A percentile compares a stretch with the other conserved stretches of the same genome.
Evolutionary conservation across 1,140 invertebrate species (phyloP).

Genomic region (Oncopeltus fasciatus): DNA sequence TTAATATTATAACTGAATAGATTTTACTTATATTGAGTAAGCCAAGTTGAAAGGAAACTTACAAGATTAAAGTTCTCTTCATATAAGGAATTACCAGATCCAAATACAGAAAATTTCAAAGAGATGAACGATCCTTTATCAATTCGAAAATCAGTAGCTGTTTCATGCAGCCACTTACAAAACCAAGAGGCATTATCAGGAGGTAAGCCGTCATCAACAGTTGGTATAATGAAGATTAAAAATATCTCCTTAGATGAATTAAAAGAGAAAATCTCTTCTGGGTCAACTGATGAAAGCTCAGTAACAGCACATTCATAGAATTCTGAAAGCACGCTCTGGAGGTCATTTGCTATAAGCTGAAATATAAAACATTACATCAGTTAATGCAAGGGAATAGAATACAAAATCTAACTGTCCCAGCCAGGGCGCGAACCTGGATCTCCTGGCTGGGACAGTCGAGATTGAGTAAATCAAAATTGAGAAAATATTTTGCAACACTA

Average conservation of each 20-base stretch:
- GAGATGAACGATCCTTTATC: slow-evolving; percentile 34
- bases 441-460: too few relatives aligned
- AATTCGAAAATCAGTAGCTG: slow-evolving; percentile 40
- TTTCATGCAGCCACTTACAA: slow-evolving; percentile 39
- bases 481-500: too few relatives aligned
- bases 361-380: too few relatives aligned
- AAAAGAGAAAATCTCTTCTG: slow-evolving; percentile 13
- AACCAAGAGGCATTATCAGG: slow-evolving; percentile 38
- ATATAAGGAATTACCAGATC: slow-evolving; percentile 43
- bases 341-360: background rate
- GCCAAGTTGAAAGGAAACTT: too few relatives aligned
- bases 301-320: background rate
- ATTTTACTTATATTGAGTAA: too few relatives aligned
- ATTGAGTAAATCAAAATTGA: too few relatives aligned
- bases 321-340: background rate
- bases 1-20: too few relatives aligned
- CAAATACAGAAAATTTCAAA: slow-evolving; percentile 40
- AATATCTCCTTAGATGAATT: background rate
- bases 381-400: too few relatives aligned
- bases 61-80: slow-evolving; percentile 37
- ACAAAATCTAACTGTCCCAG: too few relatives aligned
- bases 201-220: slow-evolving; percentile 39
- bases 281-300: slow-evolving; percentile 12
- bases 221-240: slow-evolving; percentile 39
- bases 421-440: too few relatives aligned